A percentile compares a stretch with the other conserved stretches of the same genome.
Conservation (phyloP, 2,113 vertebrate species). For the Lasiurus borealis region DNA sequence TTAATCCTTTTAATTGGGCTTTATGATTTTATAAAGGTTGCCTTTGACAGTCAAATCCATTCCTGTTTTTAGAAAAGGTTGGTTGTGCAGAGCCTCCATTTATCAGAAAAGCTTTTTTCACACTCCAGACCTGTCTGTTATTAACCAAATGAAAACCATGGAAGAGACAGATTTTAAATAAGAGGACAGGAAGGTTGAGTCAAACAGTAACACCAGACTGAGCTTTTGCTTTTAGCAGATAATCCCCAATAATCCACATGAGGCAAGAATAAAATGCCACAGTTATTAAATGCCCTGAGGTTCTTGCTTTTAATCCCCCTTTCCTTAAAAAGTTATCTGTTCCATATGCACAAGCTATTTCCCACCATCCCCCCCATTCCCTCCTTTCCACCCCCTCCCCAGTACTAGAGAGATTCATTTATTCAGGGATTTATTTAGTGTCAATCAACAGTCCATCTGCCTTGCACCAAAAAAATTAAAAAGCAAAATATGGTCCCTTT, state of each 20-base stretch:
- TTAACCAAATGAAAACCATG: slow-evolving; percentile 22
- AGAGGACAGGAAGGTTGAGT: slow-evolving; percentile 35
- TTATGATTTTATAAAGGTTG: slow-evolving; percentile 5
- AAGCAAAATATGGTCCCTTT: slow-evolving; percentile 59
- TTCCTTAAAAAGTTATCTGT: slow-evolving; percentile 71
- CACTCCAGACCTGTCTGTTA: not conserved
- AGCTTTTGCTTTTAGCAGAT: slow-evolving; percentile 59
- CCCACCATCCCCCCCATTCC: not conserved
- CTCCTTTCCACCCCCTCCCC: not conserved
- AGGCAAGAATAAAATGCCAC: slow-evolving; percentile 62
- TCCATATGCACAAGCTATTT: slow-evolving; percentile 48
- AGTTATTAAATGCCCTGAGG: slow-evolving; percentile 68
- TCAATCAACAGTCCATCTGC: slow-evolving; percentile 69
- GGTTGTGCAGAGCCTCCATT: not conserved
- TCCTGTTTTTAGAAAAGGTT: slow-evolving; percentile 33
- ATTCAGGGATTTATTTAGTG: slow-evolving; percentile 72
- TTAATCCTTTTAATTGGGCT: slow-evolving; percentile 25
- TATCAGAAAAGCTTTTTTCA: not conserved
- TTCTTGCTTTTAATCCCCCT: slow-evolving; percentile 62
- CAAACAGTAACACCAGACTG: slow-evolving; percentile 31
- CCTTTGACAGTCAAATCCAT: not conserved
- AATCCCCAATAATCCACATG: slow-evolving; percentile 71
- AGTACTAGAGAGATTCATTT: slow-evolving; percentile 65
- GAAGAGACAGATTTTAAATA: slow-evolving; percentile 48
- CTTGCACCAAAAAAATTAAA: slow-evolving; percentile 31